These are phyloP conservation scores for Luperina testacea DNA, from an alignment of 2,888 invertebrate species.

Conservation along the genomic window DNA sequence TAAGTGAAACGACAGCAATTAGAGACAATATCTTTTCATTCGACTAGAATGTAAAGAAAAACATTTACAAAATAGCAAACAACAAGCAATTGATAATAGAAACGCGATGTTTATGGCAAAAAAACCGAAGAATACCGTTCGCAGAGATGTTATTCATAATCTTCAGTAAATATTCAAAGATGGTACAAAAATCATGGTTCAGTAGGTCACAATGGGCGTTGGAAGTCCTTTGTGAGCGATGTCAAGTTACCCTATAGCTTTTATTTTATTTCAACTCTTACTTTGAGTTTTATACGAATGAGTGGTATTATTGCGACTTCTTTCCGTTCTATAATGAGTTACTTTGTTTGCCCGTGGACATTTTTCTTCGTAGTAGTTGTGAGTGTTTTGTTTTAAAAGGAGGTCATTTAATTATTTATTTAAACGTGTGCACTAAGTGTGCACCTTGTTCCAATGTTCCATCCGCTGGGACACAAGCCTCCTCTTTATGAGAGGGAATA, in stretches of 20 bases:
- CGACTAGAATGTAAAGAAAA: constrained; percentile 18
- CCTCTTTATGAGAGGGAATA: too few species aligned
- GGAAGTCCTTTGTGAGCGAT: constrained; percentile 60
- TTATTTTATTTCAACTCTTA: constrained; percentile 52
- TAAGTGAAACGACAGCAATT: neutral
- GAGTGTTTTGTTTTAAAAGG: neutral
- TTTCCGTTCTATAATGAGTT: constrained; percentile 39
- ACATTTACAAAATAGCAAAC: constrained; percentile 22
- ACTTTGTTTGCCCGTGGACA: constrained; percentile 15
- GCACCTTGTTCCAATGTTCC: too few species aligned
- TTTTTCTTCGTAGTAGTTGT: neutral
- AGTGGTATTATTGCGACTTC: constrained; percentile 38
- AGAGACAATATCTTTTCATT: constrained; percentile 26
- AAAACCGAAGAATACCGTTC: constrained; percentile 49
- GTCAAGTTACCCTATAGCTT: constrained; percentile 61
- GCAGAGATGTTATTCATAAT: constrained; percentile 58
- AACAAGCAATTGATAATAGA: constrained; percentile 45
- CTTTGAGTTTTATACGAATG: constrained; percentile 55
- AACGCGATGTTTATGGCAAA: constrained; percentile 35
- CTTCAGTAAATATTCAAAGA: constrained; percentile 63
- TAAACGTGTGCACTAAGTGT: neutral
- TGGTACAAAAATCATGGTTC: constrained; percentile 59
- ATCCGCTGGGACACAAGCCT: neutral
- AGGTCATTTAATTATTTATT: neutral
- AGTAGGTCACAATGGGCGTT: constrained; percentile 63